phyloP scores from a whole-genome alignment of 1,140 invertebrate species.

The Augochlora pura region DNA sequence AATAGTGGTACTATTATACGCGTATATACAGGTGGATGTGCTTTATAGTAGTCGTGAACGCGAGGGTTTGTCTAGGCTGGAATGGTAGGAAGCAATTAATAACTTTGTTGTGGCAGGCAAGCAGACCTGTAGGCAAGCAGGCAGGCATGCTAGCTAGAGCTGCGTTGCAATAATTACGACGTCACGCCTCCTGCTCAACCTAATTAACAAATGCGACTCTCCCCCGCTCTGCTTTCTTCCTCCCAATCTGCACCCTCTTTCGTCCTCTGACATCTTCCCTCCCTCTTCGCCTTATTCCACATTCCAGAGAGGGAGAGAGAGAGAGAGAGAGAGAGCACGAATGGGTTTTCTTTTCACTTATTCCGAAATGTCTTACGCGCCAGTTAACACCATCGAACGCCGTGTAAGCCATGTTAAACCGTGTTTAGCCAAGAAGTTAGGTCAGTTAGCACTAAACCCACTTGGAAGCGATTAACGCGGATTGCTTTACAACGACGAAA shows the following conservation, averaged over 20 bases:
- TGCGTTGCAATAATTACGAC: conserved; percentile 78
- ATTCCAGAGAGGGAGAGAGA: no score
- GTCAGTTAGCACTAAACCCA: no score
- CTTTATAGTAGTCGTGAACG: conserved; percentile 10
- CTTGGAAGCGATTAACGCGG: no score
- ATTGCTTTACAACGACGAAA: no score
- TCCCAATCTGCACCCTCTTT: no score
- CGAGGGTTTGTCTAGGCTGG: conserved; percentile 53
- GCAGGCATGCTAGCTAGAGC: conserved; percentile 53
- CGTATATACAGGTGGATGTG: conserved; percentile 43
- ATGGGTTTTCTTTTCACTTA: conserved; percentile 7
- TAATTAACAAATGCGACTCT: conserved; percentile 75
- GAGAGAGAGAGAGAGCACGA: no score
- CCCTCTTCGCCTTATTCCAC: background rate
- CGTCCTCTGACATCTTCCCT: background rate
- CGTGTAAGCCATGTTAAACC: no score
- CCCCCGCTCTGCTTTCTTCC: conserved; percentile 12
- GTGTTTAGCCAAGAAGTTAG: no score
- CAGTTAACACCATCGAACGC: background rate
- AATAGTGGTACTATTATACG: conserved; percentile 64
- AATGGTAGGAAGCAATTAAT: conserved; percentile 79
- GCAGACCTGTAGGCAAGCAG: conserved; percentile 59
- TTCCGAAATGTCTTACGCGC: conserved; percentile 16
- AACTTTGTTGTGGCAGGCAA: conserved; percentile 75
- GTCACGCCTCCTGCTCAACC: conserved; percentile 75